Conservation (phyloP, 2,797 vertebrate genomes). For the Sebastes matsubarae region DNA sequence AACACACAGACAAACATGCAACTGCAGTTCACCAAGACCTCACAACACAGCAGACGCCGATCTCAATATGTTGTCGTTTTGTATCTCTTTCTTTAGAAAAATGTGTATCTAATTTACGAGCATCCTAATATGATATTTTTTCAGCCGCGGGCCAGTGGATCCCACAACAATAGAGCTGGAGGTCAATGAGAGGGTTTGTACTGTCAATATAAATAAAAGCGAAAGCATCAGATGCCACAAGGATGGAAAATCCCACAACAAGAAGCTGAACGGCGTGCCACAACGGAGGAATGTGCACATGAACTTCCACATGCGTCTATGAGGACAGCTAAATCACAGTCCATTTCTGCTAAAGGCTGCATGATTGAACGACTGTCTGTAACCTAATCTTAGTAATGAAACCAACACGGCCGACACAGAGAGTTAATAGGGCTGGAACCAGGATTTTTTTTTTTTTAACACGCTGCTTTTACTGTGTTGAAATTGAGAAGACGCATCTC, state of each 20-base stretch:
- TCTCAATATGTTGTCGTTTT: conserved; percentile 34
- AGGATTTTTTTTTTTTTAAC: background rate
- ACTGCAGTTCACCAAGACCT: conserved; percentile 34
- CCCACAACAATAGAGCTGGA: conserved; percentile 29
- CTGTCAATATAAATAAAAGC: conserved; percentile 15
- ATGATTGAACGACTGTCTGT: conserved; percentile 54
- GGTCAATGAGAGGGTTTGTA: conserved; percentile 13
- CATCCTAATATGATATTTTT: conserved; percentile 20
- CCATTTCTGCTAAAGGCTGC: conserved; percentile 36
- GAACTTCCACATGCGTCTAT: background rate
- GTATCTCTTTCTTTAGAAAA: conserved; percentile 24
- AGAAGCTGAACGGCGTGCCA: conserved; percentile 15
- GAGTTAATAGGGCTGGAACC: conserved; percentile 27
- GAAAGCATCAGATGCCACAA: conserved; percentile 3
- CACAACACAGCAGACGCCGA: conserved; percentile 16
- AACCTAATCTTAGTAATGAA: conserved; percentile 54
- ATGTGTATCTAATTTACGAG: conserved; percentile 29
- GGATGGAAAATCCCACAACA: conserved; percentile 38
- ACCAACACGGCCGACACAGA: conserved; percentile 24
- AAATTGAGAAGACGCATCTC: conserved; percentile 9
- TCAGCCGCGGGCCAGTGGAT: conserved; percentile 13
- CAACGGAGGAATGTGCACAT: conserved; percentile 4
- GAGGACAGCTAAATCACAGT: conserved; percentile 21
- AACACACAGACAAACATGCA: conserved; percentile 45
- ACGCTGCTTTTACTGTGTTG: conserved; percentile 1